Percentiles rank a stretch among this genome's conserved stretches.
Conservation (phyloP, 1,140 invertebrate genomes). For the Hylaeus volcanicus region DNA sequence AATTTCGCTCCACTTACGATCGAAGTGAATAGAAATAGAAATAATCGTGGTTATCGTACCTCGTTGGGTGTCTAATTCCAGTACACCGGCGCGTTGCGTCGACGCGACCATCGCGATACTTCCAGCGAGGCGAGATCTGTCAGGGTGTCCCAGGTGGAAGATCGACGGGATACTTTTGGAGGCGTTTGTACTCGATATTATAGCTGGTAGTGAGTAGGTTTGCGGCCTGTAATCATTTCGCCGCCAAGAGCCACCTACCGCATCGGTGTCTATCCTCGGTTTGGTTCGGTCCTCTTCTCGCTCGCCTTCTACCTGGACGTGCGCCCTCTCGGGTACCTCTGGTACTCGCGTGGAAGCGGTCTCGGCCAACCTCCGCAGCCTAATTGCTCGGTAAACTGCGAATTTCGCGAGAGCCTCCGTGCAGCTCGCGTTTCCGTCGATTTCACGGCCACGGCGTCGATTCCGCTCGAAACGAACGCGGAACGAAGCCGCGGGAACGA, state of each 20-base stretch:
- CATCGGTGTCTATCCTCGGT: conserved; percentile 66
- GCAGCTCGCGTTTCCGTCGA: conserved; percentile 28
- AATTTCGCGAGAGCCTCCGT: conserved; percentile 42
- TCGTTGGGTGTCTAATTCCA: too few species aligned
- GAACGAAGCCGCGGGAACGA: conserved; percentile 7
- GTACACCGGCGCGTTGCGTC: too few species aligned
- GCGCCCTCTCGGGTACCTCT: conserved; percentile 30
- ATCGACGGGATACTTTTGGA: conserved; percentile 67
- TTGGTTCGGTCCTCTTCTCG: conserved; percentile 42
- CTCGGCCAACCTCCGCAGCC: conserved; percentile 43
- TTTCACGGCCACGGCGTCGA: conserved; percentile 23
- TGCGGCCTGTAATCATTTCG: conserved; percentile 77
- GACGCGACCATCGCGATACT: too few species aligned
- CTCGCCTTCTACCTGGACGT: conserved; percentile 31
- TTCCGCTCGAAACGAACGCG: neutral
- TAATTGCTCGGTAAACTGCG: conserved; percentile 69
- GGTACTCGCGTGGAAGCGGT: conserved; percentile 27
- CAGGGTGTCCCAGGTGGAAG: neutral
- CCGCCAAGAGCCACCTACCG: conserved; percentile 77
- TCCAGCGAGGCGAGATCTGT: neutral
- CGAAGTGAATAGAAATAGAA: too few species aligned
- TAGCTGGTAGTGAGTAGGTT: conserved; percentile 73
- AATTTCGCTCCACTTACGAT: too few species aligned
- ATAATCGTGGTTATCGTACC: too few species aligned
- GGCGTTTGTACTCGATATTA: conserved; percentile 75